phyloP scores from a whole-genome alignment of 2,113 vertebrate species.

The Ailuropoda melanoleuca region DNA sequence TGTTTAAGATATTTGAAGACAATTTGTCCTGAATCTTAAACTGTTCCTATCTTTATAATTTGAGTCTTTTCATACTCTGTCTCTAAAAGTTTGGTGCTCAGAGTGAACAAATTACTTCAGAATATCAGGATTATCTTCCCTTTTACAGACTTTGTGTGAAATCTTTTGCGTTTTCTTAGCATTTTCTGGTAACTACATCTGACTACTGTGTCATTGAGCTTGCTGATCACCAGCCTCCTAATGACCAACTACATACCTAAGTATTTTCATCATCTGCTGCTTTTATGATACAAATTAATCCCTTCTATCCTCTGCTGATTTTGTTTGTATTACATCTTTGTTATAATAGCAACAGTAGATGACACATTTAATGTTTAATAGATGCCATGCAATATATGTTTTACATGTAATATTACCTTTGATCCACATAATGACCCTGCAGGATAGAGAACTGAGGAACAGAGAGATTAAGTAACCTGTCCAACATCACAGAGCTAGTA shows the following conservation, averaged over 20 bases:
- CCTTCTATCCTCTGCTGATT: slow-evolving; percentile 18
- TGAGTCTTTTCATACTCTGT: neutral
- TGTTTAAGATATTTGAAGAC: slow-evolving; percentile 8
- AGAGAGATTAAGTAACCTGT: neutral
- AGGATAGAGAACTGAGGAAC: neutral
- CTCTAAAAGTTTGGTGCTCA: neutral
- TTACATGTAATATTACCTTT: neutral
- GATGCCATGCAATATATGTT: neutral
- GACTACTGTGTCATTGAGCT: neutral
- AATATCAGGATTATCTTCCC: neutral
- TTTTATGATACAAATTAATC: neutral
- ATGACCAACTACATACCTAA: neutral
- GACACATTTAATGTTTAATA: neutral
- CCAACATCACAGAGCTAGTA: neutral
- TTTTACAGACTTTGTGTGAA: neutral
- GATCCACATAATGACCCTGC: neutral
- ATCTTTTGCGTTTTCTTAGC: neutral
- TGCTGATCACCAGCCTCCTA: neutral
- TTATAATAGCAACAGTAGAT: neutral
- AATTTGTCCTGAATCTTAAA: neutral
- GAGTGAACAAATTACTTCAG: neutral
- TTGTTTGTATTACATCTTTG: neutral
- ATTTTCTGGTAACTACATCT: neutral
- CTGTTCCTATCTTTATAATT: neutral
- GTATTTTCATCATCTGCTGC: neutral